Evolutionary conservation across 2,888 invertebrate genomes (phyloP), one percentile per base, ranked within the genome.

Genomic region (Melinopterus prodromus): DNA sequence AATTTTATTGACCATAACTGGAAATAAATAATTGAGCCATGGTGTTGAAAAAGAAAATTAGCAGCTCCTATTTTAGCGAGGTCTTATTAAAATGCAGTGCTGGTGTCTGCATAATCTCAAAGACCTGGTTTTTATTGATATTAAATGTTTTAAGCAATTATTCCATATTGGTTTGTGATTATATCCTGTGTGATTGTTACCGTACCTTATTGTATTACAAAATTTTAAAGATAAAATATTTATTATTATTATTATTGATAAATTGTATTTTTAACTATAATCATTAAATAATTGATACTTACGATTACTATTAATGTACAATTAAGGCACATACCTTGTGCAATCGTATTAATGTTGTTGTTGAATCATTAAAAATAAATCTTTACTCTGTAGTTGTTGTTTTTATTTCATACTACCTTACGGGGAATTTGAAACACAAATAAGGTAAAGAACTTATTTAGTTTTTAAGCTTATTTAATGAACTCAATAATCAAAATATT

Each of bases 341-440:
- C 53, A 53, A 78, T 78, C 70, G 26, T 81, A 81, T 82, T 71
- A 80, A 82, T 82, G 81, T 82, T 82, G 81, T 82, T 81, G 82
- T 82, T 82, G 81, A 80, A 81, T 69, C 74, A 76, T 80, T 78
- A 77, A 70, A 80, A 72, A 81, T 71, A 81, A 77, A 77, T 70
- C 77, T 77, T 77, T 77, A 70, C 77, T 77, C 77, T 35, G 35
- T 36, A 69, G 12, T 77, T 16, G 69, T 77, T n/a, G 71, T 71
- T 71, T 71, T 16, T 71, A 15, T 71, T 71, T 69, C 69, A 69
- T 69, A 26, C 26, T 26, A 26, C 26, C 26, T 26, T 26, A 26
- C 26, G 26, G 26, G 26, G 26, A 26, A 26, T 26, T 26, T 26
- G 3, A 26, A 26, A 26, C 1, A 26, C 26, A 26, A 26, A 53